Evolutionary conservation across 2,113 vertebrate genomes (phyloP).

Genomic region (Leucopsar rothschildi): DNA sequence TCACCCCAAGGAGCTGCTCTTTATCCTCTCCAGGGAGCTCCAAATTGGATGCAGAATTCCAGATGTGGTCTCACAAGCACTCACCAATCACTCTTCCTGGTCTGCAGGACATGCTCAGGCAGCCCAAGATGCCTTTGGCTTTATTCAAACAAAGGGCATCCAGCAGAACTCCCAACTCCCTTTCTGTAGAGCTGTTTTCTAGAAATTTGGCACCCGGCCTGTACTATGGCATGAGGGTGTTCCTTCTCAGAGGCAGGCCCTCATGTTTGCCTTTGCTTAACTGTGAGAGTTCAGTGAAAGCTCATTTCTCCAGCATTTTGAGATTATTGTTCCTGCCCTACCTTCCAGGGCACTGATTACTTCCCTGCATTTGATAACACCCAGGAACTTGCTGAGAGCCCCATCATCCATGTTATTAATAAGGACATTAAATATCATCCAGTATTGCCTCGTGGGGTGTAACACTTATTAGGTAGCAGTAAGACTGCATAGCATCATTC

Average conservation of each 20-base stretch:
- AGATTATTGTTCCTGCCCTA: neutral
- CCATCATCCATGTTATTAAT: neutral
- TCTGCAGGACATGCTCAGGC: neutral
- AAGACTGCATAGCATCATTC: neutral
- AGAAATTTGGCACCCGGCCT: neutral
- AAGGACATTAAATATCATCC: neutral
- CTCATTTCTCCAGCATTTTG: neutral
- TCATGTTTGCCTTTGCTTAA: neutral
- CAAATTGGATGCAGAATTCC: neutral
- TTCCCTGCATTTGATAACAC: neutral
- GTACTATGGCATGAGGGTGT: neutral
- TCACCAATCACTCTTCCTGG: neutral
- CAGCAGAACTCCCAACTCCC: neutral
- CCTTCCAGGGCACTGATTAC: neutral
- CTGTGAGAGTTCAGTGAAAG: neutral
- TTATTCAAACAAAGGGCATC: neutral
- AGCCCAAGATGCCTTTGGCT: neutral
- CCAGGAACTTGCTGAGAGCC: neutral
- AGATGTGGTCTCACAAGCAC: rapidly evolving
- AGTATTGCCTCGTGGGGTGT: neutral
- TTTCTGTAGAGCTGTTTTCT: neutral
- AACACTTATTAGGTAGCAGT: neutral
- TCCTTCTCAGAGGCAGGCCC: neutral
- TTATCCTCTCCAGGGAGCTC: neutral
- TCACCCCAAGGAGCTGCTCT: neutral